Conservation (phyloP, 2,797 vertebrate genomes). For the Tragopan temminckii region DNA sequence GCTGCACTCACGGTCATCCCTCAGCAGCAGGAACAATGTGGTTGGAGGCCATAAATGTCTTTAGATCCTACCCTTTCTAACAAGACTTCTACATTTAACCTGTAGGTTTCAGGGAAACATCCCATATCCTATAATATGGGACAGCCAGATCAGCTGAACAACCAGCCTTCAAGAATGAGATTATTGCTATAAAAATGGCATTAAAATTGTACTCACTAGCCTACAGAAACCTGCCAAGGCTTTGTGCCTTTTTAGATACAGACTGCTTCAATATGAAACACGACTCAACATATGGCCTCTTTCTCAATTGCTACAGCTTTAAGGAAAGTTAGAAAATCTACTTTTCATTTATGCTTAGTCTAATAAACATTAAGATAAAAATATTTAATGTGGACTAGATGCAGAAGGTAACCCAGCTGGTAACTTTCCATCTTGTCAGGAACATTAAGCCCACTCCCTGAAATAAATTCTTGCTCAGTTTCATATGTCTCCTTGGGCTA, state of each 20-base stretch:
- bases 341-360: not conserved
- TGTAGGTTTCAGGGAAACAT: not conserved
- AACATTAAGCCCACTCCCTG: not conserved
- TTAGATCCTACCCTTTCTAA: not conserved
- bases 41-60: not conserved
- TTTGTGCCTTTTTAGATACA: not conserved
- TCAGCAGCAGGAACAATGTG: not conserved
- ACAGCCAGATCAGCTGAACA: not conserved
- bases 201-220: not conserved
- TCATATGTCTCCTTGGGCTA: not conserved
- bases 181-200: not conserved
- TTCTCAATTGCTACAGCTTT: not conserved
- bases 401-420: not conserved
- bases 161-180: not conserved
- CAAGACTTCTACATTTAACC: not conserved
- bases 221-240: not conserved
- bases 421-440: not conserved
- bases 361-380: not conserved
- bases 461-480: constrained; percentile 28
- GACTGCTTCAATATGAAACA: not conserved
- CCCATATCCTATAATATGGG: not conserved
- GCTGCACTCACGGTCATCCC: not conserved
- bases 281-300: not conserved
- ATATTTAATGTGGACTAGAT: not conserved
- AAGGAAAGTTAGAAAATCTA: not conserved